These are phyloP conservation scores for Amazona guildingii DNA, from an alignment of 2,113 vertebrate species.

Conservation along the genomic window DNA sequence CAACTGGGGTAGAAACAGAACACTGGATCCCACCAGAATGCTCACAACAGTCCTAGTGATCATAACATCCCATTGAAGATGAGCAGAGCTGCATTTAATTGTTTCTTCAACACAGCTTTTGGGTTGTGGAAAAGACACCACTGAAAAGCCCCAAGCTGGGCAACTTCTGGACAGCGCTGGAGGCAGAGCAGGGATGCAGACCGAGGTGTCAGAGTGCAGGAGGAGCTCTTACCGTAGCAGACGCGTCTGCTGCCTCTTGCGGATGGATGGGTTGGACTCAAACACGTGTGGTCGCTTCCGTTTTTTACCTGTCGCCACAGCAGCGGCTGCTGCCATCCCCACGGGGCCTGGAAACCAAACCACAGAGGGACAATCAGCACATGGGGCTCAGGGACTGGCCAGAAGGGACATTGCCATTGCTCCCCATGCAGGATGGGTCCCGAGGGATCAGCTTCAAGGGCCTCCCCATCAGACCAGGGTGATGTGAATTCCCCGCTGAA, in stretches of 20 bases:
- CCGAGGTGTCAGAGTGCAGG: accelerated
- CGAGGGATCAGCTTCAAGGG: neutral
- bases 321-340: constrained; percentile 96
- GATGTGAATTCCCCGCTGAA: neutral
- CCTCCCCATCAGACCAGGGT: accelerated
- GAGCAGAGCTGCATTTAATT: neutral
- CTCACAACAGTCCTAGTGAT: accelerated
- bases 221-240: constrained; percentile 84
- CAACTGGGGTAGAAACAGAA: neutral
- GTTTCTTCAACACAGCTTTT: neutral
- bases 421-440: neutral
- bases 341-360: constrained; percentile 86
- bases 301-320: constrained; percentile 97
- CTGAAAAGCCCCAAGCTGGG: neutral
- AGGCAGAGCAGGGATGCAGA: accelerated
- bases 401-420: accelerated
- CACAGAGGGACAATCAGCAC: neutral
- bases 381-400: neutral
- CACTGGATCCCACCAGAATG: neutral
- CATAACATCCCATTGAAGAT: accelerated
- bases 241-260: constrained; percentile 96
- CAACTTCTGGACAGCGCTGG: neutral
- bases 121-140: neutral
- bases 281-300: constrained; percentile 95
- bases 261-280: constrained; percentile 96